Base-by-base conservation (phyloP, 2,888 invertebrate genomes). In the Drosophila nigricruria region DNA sequence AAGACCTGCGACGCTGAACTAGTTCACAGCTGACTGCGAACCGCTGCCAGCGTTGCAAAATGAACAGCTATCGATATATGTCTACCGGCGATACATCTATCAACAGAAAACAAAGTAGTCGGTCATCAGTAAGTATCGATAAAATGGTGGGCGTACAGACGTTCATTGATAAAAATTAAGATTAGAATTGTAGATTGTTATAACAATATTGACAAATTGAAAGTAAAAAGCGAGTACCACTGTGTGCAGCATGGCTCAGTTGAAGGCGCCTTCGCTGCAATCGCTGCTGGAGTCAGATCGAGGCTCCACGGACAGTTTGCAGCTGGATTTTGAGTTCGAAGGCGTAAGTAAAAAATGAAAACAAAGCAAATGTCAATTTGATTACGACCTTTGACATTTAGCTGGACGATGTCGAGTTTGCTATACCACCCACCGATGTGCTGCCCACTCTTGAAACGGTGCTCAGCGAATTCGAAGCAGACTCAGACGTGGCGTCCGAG, bases 331-430 rank as follows among this genome's bases (percentile, higher is more conserved):
- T 75, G 96, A 96, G 91, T 78, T 77, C 9, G 77, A 74, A 67
- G 77, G 67, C 36, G 58, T 72, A 50, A 70, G 77, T 71, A 34
- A 9, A 38, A 45, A 61, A 54, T 9, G 5, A 60, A 64, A 61
- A 60, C 47, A 66, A 45, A 25, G 23, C 32, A 30, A 56, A 3
- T 20, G 5, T 20, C 5, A 40, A 50, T 27, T 34, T 27, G 54
- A 61, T 50, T n/a, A 16, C 5, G 16, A 47, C 25, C 14, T 16
- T 9, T 36, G 27, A 16, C 43, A 9, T 32, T 14, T 87, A 97
- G 97, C 93, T 97, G 78, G 96, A 97, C 92, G 97, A 96, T 93
- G 94, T 95, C 54, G 97, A 97, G 92, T 97, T 96, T 93, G 96
- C 96, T 79, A 95, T 97, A 89, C 96, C 96, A 50, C 94, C 95